Evolutionary conservation across 2,113 vertebrate species (phyloP).

Genomic region (Lates calcarifer): DNA sequence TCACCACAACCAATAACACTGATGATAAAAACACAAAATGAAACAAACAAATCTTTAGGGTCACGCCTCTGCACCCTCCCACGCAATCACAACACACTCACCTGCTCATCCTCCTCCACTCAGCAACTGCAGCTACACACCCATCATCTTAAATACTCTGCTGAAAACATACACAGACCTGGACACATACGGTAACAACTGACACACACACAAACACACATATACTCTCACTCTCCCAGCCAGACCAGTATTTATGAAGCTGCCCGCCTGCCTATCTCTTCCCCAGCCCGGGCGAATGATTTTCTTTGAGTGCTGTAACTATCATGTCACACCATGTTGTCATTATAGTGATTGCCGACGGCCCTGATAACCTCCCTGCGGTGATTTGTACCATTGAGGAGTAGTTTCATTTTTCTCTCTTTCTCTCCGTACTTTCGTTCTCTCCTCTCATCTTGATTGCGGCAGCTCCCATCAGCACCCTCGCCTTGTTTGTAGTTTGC

Average conservation of each 20-base stretch:
- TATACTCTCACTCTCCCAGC: conserved; percentile 1
- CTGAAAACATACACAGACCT: neutral
- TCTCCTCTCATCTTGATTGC: conserved; percentile 80
- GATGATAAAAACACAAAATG: neutral
- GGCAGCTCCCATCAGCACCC: conserved; percentile 74
- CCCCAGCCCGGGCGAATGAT: conserved; percentile 68
- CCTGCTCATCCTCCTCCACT: conserved; percentile 41
- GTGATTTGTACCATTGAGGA: conserved; percentile 82
- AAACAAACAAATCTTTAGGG: conserved; percentile 18
- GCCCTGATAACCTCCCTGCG: conserved; percentile 79
- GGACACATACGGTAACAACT: conserved; percentile 31
- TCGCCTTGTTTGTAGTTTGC: conserved; percentile 67
- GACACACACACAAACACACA: conserved; percentile 9
- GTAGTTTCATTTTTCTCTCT: conserved; percentile 72
- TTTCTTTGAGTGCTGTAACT: conserved; percentile 83
- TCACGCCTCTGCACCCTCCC: conserved; percentile 9
- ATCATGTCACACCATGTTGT: conserved; percentile 84
- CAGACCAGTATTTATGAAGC: conserved; percentile 72
- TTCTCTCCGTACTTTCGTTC: conserved; percentile 49
- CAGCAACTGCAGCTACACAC: conserved; percentile 22
- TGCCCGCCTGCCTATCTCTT: conserved; percentile 70
- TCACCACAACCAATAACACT: neutral
- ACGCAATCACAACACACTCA: conserved; percentile 47
- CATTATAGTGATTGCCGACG: conserved; percentile 83
- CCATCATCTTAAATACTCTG: conserved; percentile 33